Base-by-base conservation (phyloP, 2,797 vertebrate genomes). In the Astyanax mexicanus region DNA sequence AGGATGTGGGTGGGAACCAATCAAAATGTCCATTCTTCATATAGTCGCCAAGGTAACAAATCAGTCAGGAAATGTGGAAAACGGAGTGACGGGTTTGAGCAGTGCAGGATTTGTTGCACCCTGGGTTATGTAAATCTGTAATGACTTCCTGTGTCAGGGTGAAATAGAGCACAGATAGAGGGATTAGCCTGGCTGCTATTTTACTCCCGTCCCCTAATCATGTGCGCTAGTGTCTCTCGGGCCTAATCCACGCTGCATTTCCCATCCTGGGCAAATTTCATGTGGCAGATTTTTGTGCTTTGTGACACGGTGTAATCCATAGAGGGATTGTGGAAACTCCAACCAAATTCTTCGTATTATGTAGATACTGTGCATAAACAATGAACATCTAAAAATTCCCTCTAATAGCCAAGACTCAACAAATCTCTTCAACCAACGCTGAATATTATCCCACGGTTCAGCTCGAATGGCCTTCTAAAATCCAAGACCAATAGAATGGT, bases 171-270 rank as follows among this genome's bases (percentile, higher is more conserved):
- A 44, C 38, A 65, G 66, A 68, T 49, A 25, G 40, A 58, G 65
- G 72, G 40, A 58, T 75, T 67, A 57, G 21, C 29, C 3, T 2
- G 55, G 55, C 40, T 60, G 52, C 35, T 23, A n/a, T 73, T 51
- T 73, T 42, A 32, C 58, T 42, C 57, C 32, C 3, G 45, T 40
- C 37, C 19, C 60, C 35, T 61, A 62, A 62, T 62, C 37, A 23
- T 23, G 11, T n/a, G 13, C 60, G 13, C 60, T 40, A 62, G 12
- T 62, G 60, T 19, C 60, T 61, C 35, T 62, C 6, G 9, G 37
- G 37, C 60, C 10, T 65, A 44, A 65, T 65, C 61, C 12, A 7
- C 27, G 38, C 27, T 65, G 38, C 61, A 44, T 37, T 27, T 42
- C 11, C 60, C 21, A 37, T 40, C 19, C 10, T 38, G 11, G n/a